phyloP scores from a whole-genome alignment of 2,113 vertebrate genomes.

The Phoenicopterus ruber region DNA sequence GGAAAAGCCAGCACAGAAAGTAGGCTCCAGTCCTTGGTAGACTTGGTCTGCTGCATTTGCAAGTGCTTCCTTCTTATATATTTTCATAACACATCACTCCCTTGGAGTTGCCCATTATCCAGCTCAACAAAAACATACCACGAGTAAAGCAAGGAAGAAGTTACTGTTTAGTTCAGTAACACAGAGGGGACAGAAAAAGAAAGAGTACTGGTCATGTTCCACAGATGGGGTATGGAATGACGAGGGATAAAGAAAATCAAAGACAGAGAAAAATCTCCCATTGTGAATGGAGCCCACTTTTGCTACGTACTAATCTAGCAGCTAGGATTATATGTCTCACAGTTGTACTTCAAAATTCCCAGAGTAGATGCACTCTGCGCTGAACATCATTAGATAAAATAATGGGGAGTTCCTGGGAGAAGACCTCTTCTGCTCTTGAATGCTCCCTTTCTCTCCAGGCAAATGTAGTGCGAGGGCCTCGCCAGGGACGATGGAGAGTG shows the following conservation, averaged over 20 bases:
- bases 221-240: neutral
- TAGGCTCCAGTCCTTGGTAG: neutral
- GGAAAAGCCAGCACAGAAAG: neutral
- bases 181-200: neutral
- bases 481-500: neutral
- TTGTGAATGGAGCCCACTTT: neutral
- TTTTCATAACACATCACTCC: neutral
- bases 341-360: neutral
- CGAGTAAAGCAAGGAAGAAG: neutral
- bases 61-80: neutral
- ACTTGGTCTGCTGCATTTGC: neutral
- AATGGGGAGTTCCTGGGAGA: neutral
- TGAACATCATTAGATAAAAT: neutral
- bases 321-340: rapidly evolving
- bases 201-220: neutral
- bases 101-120: neutral
- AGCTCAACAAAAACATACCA: neutral
- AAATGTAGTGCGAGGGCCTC: neutral
- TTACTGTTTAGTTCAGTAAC: neutral
- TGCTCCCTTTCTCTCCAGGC: neutral
- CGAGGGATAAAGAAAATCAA: neutral
- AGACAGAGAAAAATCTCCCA: neutral
- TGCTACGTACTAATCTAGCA: neutral
- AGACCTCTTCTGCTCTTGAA: neutral
- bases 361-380: neutral